Base-by-base conservation (phyloP, 2,888 invertebrate genomes). In the Brachylomia viminalis region DNA sequence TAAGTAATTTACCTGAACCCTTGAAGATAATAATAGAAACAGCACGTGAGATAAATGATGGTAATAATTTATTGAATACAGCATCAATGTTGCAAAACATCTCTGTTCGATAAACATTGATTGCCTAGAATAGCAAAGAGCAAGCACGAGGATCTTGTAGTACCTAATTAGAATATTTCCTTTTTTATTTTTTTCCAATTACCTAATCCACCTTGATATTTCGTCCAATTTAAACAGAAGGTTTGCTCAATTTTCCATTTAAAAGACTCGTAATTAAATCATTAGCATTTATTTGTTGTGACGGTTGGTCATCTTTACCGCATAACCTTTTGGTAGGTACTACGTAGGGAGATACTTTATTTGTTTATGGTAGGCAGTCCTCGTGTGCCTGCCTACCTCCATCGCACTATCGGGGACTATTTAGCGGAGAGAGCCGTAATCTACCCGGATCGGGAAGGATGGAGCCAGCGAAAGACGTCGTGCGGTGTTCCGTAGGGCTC, bases 1-100 rank as follows among this genome's bases (percentile, higher is more conserved):
- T 59, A 56, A 61, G 49, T 77, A 70, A 78, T 77, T 82, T 84
- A 85, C 52, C 33, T 84, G 68, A 72, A 67, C 82, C 77, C 85
- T 75, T 82, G 82, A 81, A 67, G 75, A 54, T 70, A 83, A 81
- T 81, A 77, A 77, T 58, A 54, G 76, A 80, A 79, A 4, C 58
- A 74, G 52, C 82, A 76, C 70, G 82, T 83, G 73, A 77, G 15
- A 13, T 66, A 71, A 67, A 75, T 75, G 72, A 69, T 62, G 66
- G 11, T 58, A 62, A 70, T 75, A 42, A 84, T 72, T 61, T 56
- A 72, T 67, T 38, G 30, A 62, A 54, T 49, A 69, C 49, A 42
- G 17, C 67, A 45, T 54, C 67, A 71, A 59, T 74, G 70, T 79
- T 80, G 77, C 69, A 77, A 70, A 77, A 70, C 69, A 65, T 7